Percentiles rank a stretch among this genome's conserved stretches.
Evolutionary conservation across 2,797 vertebrate genomes (phyloP).

Genomic region (Urosaurus nigricauda): DNA sequence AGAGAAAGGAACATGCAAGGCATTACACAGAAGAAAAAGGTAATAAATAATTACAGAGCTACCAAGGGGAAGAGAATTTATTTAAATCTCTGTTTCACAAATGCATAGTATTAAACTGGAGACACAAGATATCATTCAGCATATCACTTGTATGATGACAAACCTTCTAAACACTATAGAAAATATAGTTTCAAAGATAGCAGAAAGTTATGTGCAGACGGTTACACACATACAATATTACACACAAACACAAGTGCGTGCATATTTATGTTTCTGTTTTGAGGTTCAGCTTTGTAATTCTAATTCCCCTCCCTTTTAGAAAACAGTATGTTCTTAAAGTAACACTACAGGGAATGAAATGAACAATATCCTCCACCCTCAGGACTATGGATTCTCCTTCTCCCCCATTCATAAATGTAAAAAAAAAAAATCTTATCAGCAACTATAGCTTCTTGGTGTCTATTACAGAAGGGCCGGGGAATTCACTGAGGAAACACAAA

Average conservation of each 20-base stretch:
- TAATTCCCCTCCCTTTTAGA: background rate
- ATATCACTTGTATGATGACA: background rate
- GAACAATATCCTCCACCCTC: background rate
- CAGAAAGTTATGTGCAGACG: background rate
- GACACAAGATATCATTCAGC: background rate
- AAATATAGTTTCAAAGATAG: background rate
- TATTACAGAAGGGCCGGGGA: constrained; percentile 33
- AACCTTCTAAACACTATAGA: background rate
- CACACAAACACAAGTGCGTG: constrained; percentile 4
- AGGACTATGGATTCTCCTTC: constrained; percentile 27
- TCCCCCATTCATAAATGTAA: constrained; percentile 8
- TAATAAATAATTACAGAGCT: background rate
- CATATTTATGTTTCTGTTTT: constrained; percentile 53
- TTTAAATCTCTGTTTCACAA: constrained; percentile 18
- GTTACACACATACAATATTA: background rate
- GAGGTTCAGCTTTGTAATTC: constrained; percentile 25
- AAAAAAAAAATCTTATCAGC: constrained; percentile 38
- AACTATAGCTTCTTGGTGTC: constrained; percentile 42
- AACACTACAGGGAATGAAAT: constrained; percentile 28
- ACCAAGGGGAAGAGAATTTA: background rate
- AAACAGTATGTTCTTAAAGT: constrained; percentile 7
- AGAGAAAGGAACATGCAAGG: background rate
- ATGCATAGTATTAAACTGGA: constrained; percentile 26
- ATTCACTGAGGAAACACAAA: constrained; percentile 38
- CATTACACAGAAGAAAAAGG: background rate